phyloP scores from a whole-genome alignment of 2,888 invertebrate species.

The Nephrotoma flavescens region DNA sequence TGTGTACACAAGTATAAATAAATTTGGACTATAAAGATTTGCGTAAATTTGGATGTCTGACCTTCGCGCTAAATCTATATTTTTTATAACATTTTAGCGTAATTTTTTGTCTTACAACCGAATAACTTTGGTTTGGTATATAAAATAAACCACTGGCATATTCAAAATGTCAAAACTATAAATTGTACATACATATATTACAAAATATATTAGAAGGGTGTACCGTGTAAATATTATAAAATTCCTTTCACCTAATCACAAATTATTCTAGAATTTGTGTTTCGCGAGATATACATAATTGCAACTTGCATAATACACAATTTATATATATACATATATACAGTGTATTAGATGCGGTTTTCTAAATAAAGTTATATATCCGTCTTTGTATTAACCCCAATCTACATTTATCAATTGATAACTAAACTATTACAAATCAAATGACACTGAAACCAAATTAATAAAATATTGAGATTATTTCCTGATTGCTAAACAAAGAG shows the following conservation, averaged over 20 bases:
- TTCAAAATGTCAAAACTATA: not conserved
- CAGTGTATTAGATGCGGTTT: not conserved
- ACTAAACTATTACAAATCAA: not conserved
- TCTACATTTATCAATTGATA: not conserved
- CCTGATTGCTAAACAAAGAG: not conserved
- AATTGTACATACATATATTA: not conserved
- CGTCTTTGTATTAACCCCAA: not conserved
- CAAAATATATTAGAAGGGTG: not conserved
- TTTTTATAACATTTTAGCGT: not conserved
- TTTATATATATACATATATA: not conserved
- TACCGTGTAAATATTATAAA: not conserved
- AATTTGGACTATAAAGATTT: not conserved
- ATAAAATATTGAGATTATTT: not conserved
- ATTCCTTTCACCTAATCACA: not conserved
- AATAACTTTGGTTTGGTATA: not conserved
- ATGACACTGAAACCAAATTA: not conserved
- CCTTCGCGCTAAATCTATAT: not conserved
- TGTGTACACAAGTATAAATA: not conserved
- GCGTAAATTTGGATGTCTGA: not conserved
- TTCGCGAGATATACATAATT: not conserved
- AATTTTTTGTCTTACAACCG: not conserved
- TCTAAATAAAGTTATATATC: not conserved
- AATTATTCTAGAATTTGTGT: not conserved
- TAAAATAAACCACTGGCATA: not conserved
- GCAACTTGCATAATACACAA: not conserved